Percentiles rank a stretch among this genome's conserved stretches.
phyloP scores from a whole-genome alignment of 2,888 invertebrate genomes.

The Parapristionchus giblindavisi region DNA sequence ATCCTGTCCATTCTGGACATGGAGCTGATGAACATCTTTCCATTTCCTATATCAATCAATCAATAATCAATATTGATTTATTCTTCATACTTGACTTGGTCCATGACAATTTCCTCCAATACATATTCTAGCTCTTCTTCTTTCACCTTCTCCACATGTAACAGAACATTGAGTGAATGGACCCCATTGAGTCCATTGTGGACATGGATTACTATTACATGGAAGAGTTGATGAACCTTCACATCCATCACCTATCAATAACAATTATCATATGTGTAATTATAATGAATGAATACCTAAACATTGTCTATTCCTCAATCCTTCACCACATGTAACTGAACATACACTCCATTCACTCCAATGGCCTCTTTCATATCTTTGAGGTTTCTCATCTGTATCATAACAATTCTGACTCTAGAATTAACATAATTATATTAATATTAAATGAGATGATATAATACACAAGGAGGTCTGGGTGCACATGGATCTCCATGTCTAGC shows the following conservation, averaged over 20 bases:
- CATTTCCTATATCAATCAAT: conserved; percentile 45
- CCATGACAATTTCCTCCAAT: conserved; percentile 53
- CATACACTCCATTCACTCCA: conserved; percentile 58
- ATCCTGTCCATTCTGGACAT: conserved; percentile 54
- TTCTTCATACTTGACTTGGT: conserved; percentile 47
- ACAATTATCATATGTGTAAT: background rate
- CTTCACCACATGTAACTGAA: conserved; percentile 52
- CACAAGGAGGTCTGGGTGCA: conserved; percentile 54
- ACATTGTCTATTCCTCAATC: conserved; percentile 48
- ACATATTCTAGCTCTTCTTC: conserved; percentile 48
- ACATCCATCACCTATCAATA: conserved; percentile 41
- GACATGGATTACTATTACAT: conserved; percentile 49
- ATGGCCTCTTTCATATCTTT: conserved; percentile 43
- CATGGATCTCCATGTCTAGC: conserved; percentile 57
- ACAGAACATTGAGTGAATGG: conserved; percentile 52
- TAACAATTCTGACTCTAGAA: background rate
- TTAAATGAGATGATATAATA: conserved; percentile 35
- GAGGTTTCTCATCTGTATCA: background rate
- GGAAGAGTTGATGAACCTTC: conserved; percentile 45
- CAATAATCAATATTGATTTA: no score
- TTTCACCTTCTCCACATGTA: conserved; percentile 54
- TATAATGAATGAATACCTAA: conserved; percentile 38
- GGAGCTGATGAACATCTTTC: conserved; percentile 50
- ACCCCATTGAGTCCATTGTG: conserved; percentile 51
- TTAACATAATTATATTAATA: background rate